These are phyloP conservation scores for Hassar affinis DNA, from an alignment of 2,113 vertebrate genomes.

Conservation along the genomic window DNA sequence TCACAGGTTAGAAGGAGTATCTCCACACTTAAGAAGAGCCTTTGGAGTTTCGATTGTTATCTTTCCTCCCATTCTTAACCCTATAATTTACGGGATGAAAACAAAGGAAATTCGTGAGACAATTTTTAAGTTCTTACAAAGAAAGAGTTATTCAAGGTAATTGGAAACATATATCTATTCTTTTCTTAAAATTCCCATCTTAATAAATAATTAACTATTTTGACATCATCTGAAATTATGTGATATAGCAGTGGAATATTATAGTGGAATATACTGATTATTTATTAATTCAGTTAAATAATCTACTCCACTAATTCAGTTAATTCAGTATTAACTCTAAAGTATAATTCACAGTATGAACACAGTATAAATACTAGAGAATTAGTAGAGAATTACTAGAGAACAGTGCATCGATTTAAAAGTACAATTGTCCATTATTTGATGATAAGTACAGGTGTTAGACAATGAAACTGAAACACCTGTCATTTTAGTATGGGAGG, in stretches of 20 bases:
- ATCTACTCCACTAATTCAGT: not conserved
- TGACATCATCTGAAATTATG: not conserved
- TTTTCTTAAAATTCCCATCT: not conserved
- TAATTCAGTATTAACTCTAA: not conserved
- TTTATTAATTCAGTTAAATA: not conserved
- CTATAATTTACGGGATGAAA: slow-evolving; percentile 1
- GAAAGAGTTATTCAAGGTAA: not conserved
- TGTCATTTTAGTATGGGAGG: too few relatives aligned
- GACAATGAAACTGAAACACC: too few relatives aligned
- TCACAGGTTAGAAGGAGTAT: not conserved
- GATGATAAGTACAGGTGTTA: too few relatives aligned
- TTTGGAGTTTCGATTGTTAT: slow-evolving; percentile 4
- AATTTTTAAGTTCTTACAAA: not conserved
- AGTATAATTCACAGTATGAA: not conserved
- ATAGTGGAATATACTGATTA: not conserved
- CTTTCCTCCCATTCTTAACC: slow-evolving; percentile 1
- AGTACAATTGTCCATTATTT: not conserved
- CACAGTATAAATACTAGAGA: not conserved
- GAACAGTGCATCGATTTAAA: not conserved
- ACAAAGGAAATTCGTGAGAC: slow-evolving; percentile 4
- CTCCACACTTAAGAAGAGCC: slow-evolving; percentile 3
- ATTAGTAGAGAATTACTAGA: too few relatives aligned
- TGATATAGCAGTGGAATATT: not conserved
- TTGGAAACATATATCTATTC: not conserved
- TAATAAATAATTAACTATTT: not conserved